Evolutionary conservation across 2,113 vertebrate genomes (phyloP).

Genomic region (Cromileptes altivelis): DNA sequence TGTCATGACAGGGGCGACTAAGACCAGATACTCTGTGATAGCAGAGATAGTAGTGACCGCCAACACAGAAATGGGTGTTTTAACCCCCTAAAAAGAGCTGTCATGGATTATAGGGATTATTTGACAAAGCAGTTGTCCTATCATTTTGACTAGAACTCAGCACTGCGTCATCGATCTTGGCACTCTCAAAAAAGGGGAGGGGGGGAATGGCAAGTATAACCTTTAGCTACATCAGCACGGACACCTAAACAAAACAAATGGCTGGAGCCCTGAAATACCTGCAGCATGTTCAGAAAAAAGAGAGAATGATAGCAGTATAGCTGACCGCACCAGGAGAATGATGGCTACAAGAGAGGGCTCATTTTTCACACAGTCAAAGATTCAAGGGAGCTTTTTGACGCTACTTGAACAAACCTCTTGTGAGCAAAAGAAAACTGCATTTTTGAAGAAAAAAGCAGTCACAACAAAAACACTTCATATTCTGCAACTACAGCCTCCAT

Average conservation of each 20-base stretch:
- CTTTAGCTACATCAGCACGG: conserved; percentile 35
- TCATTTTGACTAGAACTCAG: conserved; percentile 48
- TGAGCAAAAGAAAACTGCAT: neutral
- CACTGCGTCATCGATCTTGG: conserved; percentile 59
- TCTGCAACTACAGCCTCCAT: neutral
- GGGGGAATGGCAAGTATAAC: neutral
- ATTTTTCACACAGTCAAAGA: conserved; percentile 50
- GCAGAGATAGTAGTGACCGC: conserved; percentile 15
- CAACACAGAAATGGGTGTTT: conserved; percentile 15
- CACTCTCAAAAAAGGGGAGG: neutral
- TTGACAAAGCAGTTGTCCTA: conserved; percentile 50
- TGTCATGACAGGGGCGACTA: neutral
- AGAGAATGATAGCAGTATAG: conserved; percentile 42
- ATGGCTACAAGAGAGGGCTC: conserved; percentile 19
- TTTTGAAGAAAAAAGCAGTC: neutral
- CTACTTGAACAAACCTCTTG: neutral
- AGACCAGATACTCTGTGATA: conserved; percentile 30
- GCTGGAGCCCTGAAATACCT: conserved; percentile 47
- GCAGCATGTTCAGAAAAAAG: conserved; percentile 39
- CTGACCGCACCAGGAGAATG: conserved; percentile 37
- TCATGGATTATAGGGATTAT: conserved; percentile 73
- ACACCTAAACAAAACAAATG: conserved; percentile 64
- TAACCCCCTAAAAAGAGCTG: conserved; percentile 28
- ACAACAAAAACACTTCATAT: neutral
- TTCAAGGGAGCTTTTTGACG: neutral